Conservation (phyloP, 92 coral and sea anemone species). For the Meandrina meandrites region DNA sequence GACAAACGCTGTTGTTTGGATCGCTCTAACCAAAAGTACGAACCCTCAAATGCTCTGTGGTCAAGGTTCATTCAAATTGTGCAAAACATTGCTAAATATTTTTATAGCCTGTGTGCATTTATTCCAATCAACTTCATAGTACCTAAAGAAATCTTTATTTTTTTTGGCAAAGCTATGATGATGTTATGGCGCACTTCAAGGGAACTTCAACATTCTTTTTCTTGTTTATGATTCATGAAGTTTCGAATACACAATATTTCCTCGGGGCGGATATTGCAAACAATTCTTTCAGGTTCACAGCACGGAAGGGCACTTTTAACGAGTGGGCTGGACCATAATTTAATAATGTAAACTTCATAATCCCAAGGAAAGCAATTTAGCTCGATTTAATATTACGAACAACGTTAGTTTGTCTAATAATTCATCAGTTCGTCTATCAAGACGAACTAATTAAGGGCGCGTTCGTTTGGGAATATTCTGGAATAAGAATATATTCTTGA, state of each 20-base stretch:
- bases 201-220: background rate
- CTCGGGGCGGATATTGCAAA: background rate
- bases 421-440: too few relatives aligned
- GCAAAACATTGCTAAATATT: background rate
- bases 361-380: background rate
- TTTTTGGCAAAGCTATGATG: background rate
- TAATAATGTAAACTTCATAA: background rate
- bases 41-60: slow-evolving; percentile 9
- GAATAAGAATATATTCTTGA: too few relatives aligned
- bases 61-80: slow-evolving; percentile 2
- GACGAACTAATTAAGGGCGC: too few relatives aligned
- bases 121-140: background rate
- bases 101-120: slow-evolving; percentile 4
- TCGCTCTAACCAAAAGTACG: background rate
- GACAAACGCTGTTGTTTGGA: background rate
- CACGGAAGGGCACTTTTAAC: background rate
- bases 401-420: too few relatives aligned
- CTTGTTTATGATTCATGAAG: background rate
- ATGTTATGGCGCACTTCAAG: background rate
- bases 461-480: too few relatives aligned
- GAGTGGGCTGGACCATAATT: background rate
- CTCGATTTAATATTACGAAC: too few relatives aligned
- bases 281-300: background rate
- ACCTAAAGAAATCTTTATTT: background rate
- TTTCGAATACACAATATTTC: background rate